Conservation (phyloP, 1,140 invertebrate genomes). For the Battus philenor region DNA sequence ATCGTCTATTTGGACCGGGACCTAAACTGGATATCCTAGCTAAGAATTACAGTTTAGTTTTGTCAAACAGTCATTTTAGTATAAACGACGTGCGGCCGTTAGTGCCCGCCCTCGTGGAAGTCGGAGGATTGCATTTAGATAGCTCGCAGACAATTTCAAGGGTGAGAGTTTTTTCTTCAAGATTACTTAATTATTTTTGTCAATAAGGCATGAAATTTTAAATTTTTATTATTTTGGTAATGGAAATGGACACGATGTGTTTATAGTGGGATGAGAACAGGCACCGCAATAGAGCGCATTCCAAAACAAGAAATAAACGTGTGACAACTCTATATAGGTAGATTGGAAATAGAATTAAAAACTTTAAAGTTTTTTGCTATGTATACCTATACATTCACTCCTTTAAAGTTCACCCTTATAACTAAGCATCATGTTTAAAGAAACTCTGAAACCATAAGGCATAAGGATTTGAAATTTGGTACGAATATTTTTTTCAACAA, state of each 20-base stretch:
- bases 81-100: slow-evolving; percentile 78
- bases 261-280: too few species aligned
- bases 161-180: slow-evolving; percentile 33
- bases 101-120: slow-evolving; percentile 77
- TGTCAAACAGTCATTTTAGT: slow-evolving; percentile 79
- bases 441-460: too few species aligned
- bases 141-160: slow-evolving; percentile 49
- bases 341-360: too few species aligned
- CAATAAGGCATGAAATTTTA: background rate
- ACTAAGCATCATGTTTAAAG: too few species aligned
- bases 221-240: background rate
- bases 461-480: too few species aligned
- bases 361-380: too few species aligned
- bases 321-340: too few species aligned
- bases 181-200: background rate
- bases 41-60: slow-evolving; percentile 77
- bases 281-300: too few species aligned
- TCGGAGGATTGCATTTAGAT: slow-evolving; percentile 77
- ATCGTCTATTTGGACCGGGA: slow-evolving; percentile 64
- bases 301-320: too few species aligned
- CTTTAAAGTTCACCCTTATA: too few species aligned
- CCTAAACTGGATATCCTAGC: slow-evolving; percentile 74
- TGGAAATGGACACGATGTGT: background rate
- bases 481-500: too few species aligned
- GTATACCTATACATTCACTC: too few species aligned